phyloP scores from a whole-genome alignment of 2,113 vertebrate genomes.

The Lamprotornis superbus region DNA sequence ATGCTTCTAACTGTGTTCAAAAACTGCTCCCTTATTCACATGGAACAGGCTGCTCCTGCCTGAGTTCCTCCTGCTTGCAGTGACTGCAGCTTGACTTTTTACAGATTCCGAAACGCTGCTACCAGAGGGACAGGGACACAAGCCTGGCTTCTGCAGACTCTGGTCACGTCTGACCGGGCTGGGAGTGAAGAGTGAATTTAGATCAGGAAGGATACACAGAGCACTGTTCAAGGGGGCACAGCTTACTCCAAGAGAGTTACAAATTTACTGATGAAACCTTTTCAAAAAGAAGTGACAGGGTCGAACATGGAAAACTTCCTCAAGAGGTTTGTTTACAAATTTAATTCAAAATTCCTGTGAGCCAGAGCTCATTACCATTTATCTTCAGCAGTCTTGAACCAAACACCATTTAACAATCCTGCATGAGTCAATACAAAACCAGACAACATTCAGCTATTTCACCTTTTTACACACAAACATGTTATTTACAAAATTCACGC shows the following conservation, averaged over 20 bases:
- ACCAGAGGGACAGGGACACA: accelerated
- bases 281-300: not conserved
- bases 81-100: not conserved
- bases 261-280: not conserved
- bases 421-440: not conserved
- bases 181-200: not conserved
- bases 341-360: not conserved
- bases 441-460: not conserved
- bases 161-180: not conserved
- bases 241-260: not conserved
- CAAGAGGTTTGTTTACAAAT: not conserved
- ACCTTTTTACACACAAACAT: not conserved
- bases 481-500: not conserved
- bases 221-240: too few species aligned
- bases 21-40: not conserved
- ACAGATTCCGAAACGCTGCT: not conserved
- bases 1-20: slow-evolving; percentile 78
- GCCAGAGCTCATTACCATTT: not conserved
- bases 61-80: not conserved
- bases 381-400: not conserved
- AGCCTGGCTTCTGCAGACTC: not conserved
- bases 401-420: not conserved
- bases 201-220: not conserved
- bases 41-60: not conserved
- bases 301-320: not conserved